Percentiles rank a stretch among this genome's conserved stretches.
Conservation (phyloP, 2,888 invertebrate genomes). For the Koerneria pararmatus region DNA sequence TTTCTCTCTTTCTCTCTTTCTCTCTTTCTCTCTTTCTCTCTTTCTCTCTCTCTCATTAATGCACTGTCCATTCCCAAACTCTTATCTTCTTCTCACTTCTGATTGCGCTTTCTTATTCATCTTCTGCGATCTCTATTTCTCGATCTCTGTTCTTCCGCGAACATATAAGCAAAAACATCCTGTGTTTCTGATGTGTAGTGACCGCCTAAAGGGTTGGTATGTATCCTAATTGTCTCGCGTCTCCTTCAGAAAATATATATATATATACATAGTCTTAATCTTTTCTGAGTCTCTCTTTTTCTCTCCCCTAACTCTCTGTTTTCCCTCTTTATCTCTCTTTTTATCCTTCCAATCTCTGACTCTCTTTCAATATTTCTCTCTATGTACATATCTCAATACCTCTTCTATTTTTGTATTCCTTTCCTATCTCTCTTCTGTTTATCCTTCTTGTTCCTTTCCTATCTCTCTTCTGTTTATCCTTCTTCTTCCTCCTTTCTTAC, state of each 20-base stretch:
- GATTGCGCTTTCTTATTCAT: not conserved
- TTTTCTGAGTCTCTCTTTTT: too few relatives aligned
- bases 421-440: not conserved
- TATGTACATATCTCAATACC: not conserved
- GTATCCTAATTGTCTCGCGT: too few relatives aligned
- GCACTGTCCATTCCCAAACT: not conserved
- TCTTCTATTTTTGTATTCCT: not conserved
- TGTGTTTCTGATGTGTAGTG: too few relatives aligned
- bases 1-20: slow-evolving; percentile 12
- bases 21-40: slow-evolving; percentile 18
- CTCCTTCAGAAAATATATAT: too few relatives aligned
- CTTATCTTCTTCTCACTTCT: slow-evolving; percentile 13
- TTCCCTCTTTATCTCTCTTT: slow-evolving; percentile 7
- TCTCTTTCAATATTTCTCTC: slow-evolving; percentile 19
- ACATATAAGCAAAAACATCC: too few relatives aligned
- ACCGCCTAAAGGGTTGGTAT: too few relatives aligned
- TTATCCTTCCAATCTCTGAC: not conserved
- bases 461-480: not conserved
- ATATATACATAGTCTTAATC: too few relatives aligned
- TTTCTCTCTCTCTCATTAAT: slow-evolving; percentile 18
- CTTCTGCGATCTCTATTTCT: not conserved
- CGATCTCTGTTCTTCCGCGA: not conserved
- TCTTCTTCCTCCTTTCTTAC: slow-evolving; percentile 2
- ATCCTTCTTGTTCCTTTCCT: not conserved
- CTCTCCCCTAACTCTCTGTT: slow-evolving; percentile 11